Conservation (phyloP, 2,888 invertebrate species). For the Dendrolimus houi region DNA sequence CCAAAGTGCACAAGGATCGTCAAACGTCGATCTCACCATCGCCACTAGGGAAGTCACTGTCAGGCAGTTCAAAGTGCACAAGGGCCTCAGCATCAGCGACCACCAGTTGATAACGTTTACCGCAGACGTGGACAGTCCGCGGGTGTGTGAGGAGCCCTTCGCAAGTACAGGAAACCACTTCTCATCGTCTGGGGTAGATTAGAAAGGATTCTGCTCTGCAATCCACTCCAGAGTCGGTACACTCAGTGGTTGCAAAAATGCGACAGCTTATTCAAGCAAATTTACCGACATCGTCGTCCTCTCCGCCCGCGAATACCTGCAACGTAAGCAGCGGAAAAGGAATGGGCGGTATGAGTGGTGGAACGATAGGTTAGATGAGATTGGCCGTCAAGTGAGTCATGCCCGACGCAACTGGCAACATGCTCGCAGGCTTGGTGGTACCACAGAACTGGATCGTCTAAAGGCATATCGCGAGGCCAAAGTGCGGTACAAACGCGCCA, state of each 20-base stretch:
- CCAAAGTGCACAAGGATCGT: neutral
- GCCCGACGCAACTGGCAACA: constrained; percentile 5
- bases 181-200: neutral
- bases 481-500: neutral
- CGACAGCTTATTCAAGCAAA: neutral
- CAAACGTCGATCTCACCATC: constrained; percentile 3
- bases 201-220: neutral
- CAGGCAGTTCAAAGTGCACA: neutral
- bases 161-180: neutral
- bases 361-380: constrained; percentile 3
- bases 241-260: neutral
- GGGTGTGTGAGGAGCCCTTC: neutral
- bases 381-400: neutral
- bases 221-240: neutral
- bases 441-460: neutral
- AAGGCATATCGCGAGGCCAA: neutral
- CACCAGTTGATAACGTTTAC: constrained; percentile 5
- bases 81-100: neutral
- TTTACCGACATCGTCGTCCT: neutral
- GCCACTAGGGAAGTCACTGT: neutral
- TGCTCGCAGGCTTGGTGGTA: neutral
- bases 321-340: neutral
- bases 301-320: neutral
- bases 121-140: constrained; percentile 21
- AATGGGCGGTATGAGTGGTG: constrained; percentile 10